Conservation (phyloP, 1,140 invertebrate genomes). For the Microvelia longipes region DNA sequence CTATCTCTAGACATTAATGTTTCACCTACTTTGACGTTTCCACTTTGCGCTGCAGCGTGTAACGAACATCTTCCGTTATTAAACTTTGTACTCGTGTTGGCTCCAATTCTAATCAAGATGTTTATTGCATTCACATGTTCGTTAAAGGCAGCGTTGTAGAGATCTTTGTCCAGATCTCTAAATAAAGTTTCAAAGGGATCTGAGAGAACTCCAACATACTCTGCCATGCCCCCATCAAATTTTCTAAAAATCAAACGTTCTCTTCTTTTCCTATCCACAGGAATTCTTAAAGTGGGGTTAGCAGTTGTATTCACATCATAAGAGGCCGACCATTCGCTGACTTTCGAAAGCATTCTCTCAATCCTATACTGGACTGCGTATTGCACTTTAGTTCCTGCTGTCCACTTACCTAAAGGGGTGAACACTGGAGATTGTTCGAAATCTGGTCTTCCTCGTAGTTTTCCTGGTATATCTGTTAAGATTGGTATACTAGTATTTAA, state of each 20-base stretch:
- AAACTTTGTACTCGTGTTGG: not conserved
- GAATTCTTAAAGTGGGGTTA: not conserved
- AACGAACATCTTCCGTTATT: conserved; percentile 39
- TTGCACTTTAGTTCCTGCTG: not conserved
- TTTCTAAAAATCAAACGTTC: not conserved
- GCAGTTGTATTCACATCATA: not conserved
- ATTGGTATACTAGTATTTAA: not conserved
- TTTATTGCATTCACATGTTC: not conserved
- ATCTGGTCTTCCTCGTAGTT: not conserved
- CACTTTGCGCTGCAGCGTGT: conserved; percentile 40
- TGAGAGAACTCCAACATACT: not conserved
- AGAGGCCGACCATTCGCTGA: not conserved
- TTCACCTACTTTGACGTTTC: conserved; percentile 26
- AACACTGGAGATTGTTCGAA: not conserved
- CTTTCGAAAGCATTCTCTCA: not conserved
- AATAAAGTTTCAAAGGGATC: not conserved
- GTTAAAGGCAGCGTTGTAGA: not conserved
- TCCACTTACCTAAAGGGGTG: not conserved
- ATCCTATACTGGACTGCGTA: not conserved
- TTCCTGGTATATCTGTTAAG: not conserved
- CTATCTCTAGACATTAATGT: not conserved
- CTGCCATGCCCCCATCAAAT: not conserved
- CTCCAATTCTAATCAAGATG: not conserved
- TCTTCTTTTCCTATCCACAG: not conserved
- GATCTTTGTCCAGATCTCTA: not conserved